Evolutionary conservation across 2,113 vertebrate species (phyloP), one percentile per base, ranked within the genome.

Genomic region (Ceratotherium simum): DNA sequence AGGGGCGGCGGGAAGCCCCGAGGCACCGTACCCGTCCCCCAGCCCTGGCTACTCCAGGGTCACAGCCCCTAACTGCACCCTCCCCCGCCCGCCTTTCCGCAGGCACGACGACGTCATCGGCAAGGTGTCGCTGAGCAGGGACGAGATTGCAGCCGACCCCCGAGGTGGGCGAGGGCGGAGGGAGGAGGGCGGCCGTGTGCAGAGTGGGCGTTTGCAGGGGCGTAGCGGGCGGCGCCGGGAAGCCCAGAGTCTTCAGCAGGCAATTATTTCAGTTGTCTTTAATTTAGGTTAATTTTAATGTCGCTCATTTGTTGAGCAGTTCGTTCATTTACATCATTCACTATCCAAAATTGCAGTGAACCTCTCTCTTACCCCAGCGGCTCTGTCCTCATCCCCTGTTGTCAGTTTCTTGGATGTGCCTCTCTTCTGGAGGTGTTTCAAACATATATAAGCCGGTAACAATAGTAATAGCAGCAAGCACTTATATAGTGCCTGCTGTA

Each of bases 41-140:
- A 48, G 21, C 72, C 60, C 60, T 29, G 42, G 0, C 25, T 4
- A 8, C 62, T 23, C 51, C 3, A 1, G 0, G 39, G 76, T 25
- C 0, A 0, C 51, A 42, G 25, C 10, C 64, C 80, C 85, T 14
- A 58, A 48, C 54, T 10, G 5, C 33, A 29, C 46, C n/a, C 36
- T 92, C 80, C 27, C 60, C 1, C 11, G 8, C 33, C 36, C 31
- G 5, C 18, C 79, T 54, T 80, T 46, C 78, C 8, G 3, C 98
- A 99, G 99, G 94, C 99, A 99, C 0, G 99, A 99, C 1, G 99
- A 99, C 29, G 78, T 99, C 82, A 99, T 99, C 11, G 99, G 99
- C 96, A 99, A 99, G 98, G 99, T 99, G 93, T 99, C 98, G 0
- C 99, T 99, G 92, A 99, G 98, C 97, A 99, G 97, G 98, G 99